These are phyloP conservation scores for Chiloscyllium plagiosum DNA, from an alignment of 2,113 vertebrate genomes.

Conservation along the genomic window DNA sequence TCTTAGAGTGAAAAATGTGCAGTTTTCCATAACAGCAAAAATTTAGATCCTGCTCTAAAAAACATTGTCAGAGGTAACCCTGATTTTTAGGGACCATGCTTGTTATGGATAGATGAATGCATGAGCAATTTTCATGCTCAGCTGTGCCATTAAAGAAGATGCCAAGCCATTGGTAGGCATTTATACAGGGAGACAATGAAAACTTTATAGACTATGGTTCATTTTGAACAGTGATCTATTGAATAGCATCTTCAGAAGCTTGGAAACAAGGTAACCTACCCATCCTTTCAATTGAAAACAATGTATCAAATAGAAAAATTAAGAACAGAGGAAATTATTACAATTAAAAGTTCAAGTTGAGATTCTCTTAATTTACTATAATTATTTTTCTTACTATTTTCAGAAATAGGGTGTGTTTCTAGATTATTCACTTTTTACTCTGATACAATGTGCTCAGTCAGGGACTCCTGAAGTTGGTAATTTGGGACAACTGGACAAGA, in stretches of 20 bases:
- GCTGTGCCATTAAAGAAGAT: background rate
- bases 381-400: background rate
- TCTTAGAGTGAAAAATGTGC: background rate
- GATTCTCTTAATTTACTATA: background rate
- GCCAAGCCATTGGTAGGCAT: background rate
- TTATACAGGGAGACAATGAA: background rate
- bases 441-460: slow-evolving; percentile 3
- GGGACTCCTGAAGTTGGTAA: background rate
- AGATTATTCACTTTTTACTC: background rate
- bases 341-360: background rate
- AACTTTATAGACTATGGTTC: background rate
- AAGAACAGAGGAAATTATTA: background rate
- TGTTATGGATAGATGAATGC: background rate
- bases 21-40: background rate
- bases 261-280: background rate
- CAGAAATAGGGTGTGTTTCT: background rate
- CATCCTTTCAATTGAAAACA: background rate
- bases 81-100: background rate
- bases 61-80: background rate
- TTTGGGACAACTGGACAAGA: background rate
- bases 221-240: background rate
- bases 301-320: background rate
- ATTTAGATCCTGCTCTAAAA: background rate
- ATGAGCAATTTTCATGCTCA: background rate
- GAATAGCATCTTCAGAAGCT: background rate